Evolutionary conservation across 2,113 vertebrate genomes (phyloP).

Genomic region (Oreochromis niloticus): DNA sequence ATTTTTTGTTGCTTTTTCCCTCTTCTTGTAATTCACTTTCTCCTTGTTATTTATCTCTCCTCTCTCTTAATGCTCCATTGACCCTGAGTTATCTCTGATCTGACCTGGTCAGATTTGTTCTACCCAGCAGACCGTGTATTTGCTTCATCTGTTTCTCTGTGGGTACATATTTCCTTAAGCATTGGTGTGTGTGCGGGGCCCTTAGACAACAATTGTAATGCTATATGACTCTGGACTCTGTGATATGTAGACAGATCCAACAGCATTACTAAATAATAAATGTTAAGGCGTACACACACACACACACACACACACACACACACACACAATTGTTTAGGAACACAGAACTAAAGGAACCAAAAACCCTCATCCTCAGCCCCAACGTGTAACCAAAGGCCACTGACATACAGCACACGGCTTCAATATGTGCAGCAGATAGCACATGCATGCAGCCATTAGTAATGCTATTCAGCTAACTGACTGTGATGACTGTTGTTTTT

Average conservation of each 20-base stretch:
- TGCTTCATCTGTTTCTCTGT: background rate
- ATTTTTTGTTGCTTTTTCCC: background rate
- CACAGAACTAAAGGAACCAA: background rate
- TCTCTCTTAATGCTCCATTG: background rate
- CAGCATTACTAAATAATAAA: background rate
- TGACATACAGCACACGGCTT: background rate
- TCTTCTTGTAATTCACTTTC: background rate
- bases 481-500: background rate
- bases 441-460: background rate
- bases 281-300: background rate
- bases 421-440: background rate
- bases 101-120: background rate
- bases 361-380: background rate
- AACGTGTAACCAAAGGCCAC: background rate
- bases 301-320: background rate
- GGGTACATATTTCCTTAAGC: background rate
- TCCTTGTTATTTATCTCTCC: background rate
- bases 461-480: background rate
- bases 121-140: background rate
- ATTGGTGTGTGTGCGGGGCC: background rate
- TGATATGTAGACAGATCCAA: background rate
- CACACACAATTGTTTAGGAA: background rate
- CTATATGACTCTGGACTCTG: background rate
- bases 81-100: background rate
- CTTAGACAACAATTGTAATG: background rate